phyloP scores from a whole-genome alignment of 2,113 vertebrate species.

The Tetraodon nigroviridis region DNA sequence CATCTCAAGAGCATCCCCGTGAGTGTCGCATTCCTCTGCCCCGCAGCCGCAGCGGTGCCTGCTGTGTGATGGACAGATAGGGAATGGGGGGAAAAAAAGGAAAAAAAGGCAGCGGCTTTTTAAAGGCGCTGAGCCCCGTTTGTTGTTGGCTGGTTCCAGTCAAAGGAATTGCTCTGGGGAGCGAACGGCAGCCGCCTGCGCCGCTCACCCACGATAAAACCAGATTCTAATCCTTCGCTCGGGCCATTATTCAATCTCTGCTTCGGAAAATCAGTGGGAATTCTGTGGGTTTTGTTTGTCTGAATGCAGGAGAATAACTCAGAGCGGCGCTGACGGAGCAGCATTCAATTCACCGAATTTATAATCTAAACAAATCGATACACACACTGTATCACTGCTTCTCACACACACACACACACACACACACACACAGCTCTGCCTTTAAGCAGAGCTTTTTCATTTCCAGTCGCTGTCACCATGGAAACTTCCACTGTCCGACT shows the following conservation, averaged over 20 bases:
- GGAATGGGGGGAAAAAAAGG: constrained; percentile 28
- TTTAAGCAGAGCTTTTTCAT: constrained; percentile 71
- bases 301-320: constrained; percentile 32
- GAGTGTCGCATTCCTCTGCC: constrained; percentile 40
- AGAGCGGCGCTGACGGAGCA: constrained; percentile 1
- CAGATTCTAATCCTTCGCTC: constrained; percentile 58
- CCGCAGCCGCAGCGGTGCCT: constrained; percentile 46
- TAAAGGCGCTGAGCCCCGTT: constrained; percentile 50
- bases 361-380: constrained; percentile 62
- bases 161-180: constrained; percentile 54
- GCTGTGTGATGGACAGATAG: constrained; percentile 39
- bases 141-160: constrained; percentile 47
- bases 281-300: constrained; percentile 20
- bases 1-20: constrained; percentile 53
- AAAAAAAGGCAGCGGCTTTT: constrained; percentile 52
- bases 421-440: constrained; percentile 48
- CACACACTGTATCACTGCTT: constrained; percentile 44
- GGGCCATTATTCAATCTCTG: constrained; percentile 46
- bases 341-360: constrained; percentile 35
- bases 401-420: constrained; percentile 33
- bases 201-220: constrained; percentile 54
- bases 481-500: constrained; percentile 74
- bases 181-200: constrained; percentile 50
- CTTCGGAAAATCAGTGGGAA: constrained; percentile 45
- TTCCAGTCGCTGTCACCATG: constrained; percentile 74